Base-by-base conservation (phyloP, 2,888 invertebrate genomes). In the Drosophila subsilvestris region DNA sequence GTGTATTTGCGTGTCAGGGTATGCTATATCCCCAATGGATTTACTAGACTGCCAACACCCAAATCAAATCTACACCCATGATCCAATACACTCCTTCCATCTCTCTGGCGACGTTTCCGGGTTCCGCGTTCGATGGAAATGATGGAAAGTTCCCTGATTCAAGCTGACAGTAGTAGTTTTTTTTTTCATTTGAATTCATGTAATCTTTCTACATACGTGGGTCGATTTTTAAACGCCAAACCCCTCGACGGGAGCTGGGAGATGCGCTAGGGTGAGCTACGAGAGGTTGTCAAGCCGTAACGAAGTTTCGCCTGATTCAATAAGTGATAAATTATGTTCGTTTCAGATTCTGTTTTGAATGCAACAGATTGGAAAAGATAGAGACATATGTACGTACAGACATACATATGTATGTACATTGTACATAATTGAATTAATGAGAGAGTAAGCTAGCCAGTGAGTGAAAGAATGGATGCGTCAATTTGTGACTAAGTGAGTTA, bases 151-250 rank as follows among this genome's bases (percentile, higher is more conserved):
- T 88, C n/a, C 61, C 55, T 87, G 79, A 90, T 89, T 75, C 68
- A 74, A 90, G 83, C 80, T 87, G 90, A 90, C 90, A 89, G 80
- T 75, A 79, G 78, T 89, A 59, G 68, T 66, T 65, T 82, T 82
- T 89, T 80, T 90, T 90, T 86, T 86, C 70, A 89, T 86, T 87
- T 71, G 81, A 86, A 87, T 87, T 86, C 86, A 90, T 89, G 78
- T 72, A 79, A 76, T 87, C 75, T 78, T 60, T 56, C 51, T 69
- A 74, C 74, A 75, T 69, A 74, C 74, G 74, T 75, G 74, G 75
- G 20, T 75, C 58, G 69, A 43, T 75, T 74, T 75, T 58, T 54
- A 69, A 74, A 69, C 58, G 50, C 56, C 69, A 54, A 68, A 69
- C 57, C 56, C 9, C 57, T 43, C 59, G 27, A 10, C 37, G 27